phyloP scores from a whole-genome alignment of 2,888 invertebrate species.

The Drosophila multiciliata region DNA sequence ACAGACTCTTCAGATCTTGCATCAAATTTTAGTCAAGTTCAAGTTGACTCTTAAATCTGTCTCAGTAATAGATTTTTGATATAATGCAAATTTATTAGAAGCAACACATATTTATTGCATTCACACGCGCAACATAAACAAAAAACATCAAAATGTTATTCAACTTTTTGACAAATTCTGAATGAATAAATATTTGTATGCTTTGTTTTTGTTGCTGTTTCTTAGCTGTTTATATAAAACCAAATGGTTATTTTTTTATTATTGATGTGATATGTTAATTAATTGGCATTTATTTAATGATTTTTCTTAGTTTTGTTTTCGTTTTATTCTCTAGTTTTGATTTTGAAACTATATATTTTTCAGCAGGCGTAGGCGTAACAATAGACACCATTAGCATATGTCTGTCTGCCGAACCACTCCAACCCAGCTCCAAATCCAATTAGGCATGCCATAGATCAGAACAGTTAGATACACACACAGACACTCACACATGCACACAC shows the following conservation, averaged over 20 bases:
- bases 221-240: neutral
- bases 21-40: conserved; percentile 37
- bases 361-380: conserved; percentile 70
- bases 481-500: conserved; percentile 16
- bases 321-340: conserved; percentile 17
- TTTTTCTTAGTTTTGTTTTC: conserved; percentile 3
- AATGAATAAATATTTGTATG: conserved; percentile 1
- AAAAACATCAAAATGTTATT: neutral
- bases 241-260: conserved; percentile 21
- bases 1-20: conserved; percentile 25
- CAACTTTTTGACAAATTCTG: neutral
- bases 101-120: too few species aligned
- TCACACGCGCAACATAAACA: neutral
- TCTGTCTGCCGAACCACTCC: conserved; percentile 15
- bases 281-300: neutral
- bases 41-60: conserved; percentile 24
- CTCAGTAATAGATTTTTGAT: conserved; percentile 6
- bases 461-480: conserved; percentile 51
- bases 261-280: conserved; percentile 63
- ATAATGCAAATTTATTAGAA: conserved; percentile 19
- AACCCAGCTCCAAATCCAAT: conserved; percentile 58
- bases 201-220: neutral
- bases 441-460: conserved; percentile 74
- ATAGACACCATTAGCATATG: conserved; percentile 73
- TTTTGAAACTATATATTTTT: conserved; percentile 30